Conservation (phyloP, 2,113 vertebrate genomes). For the Spea bombifrons region DNA sequence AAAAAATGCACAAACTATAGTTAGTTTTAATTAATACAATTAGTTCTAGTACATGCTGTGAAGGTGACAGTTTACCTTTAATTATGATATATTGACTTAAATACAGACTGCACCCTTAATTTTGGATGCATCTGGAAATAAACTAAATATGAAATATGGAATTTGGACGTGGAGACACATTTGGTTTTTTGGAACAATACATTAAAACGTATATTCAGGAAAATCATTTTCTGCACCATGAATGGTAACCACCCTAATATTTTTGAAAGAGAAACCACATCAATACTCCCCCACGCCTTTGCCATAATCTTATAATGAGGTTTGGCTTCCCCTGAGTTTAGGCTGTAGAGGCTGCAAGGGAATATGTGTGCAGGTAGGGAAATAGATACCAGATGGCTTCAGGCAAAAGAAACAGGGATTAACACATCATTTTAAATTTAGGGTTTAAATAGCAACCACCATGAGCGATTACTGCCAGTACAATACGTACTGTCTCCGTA, state of each 20-base stretch:
- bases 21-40: too few relatives aligned
- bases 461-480: neutral
- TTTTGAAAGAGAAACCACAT: constrained; percentile 48
- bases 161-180: too few relatives aligned
- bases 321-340: constrained; percentile 62
- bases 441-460: constrained; percentile 15
- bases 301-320: constrained; percentile 63
- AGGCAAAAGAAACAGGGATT: constrained; percentile 56
- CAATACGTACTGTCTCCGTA: neutral
- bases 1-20: too few relatives aligned
- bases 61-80: too few relatives aligned
- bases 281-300: constrained; percentile 59
- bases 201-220: too few relatives aligned
- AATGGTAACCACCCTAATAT: constrained; percentile 26
- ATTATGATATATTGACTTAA: too few relatives aligned
- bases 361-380: constrained; percentile 56
- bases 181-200: too few relatives aligned
- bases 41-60: too few relatives aligned
- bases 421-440: constrained; percentile 58
- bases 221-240: constrained; percentile 39
- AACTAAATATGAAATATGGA: too few relatives aligned
- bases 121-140: too few relatives aligned
- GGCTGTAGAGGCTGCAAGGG: constrained; percentile 49
- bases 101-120: too few relatives aligned
- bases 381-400: constrained; percentile 61